Evolutionary conservation across 2,888 invertebrate genomes (phyloP).

Genomic region (Aphodius granarius): DNA sequence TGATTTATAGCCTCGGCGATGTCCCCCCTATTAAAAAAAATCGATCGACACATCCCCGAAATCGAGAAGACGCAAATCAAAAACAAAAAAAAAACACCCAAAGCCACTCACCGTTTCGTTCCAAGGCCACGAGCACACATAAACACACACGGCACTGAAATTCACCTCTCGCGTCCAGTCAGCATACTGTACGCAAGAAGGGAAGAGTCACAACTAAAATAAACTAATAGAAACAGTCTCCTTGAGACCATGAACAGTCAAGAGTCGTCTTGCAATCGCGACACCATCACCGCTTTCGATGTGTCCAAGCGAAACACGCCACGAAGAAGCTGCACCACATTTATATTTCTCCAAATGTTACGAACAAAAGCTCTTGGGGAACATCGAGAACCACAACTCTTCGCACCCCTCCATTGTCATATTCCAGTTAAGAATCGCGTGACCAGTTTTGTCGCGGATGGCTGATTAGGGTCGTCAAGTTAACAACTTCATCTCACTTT

Average conservation of each 20-base stretch:
- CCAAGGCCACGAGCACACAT: constrained; percentile 2
- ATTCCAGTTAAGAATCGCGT: constrained; percentile 2
- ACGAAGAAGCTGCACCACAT: constrained; percentile 9
- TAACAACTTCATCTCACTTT: background rate
- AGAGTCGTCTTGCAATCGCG: background rate
- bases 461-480: background rate
- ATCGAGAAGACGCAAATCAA: background rate
- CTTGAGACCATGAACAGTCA: constrained; percentile 33
- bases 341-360: background rate
- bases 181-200: constrained; percentile 25
- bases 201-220: constrained; percentile 33
- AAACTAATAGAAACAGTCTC: constrained; percentile 29
- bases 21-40: constrained; percentile 33
- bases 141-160: constrained; percentile 12
- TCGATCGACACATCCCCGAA: constrained; percentile 14
- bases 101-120: constrained; percentile 35
- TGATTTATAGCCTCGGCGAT: constrained; percentile 52
- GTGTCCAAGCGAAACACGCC: constrained; percentile 5
- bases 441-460: background rate
- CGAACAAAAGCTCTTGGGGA: background rate
- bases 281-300: constrained; percentile 10
- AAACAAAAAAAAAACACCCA: background rate
- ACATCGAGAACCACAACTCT: background rate
- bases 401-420: background rate
- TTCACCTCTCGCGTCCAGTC: constrained; percentile 20